Evolutionary conservation across 2,797 vertebrate genomes (phyloP), one percentile per base, ranked within the genome.

Genomic region (Chelon auratus): DNA sequence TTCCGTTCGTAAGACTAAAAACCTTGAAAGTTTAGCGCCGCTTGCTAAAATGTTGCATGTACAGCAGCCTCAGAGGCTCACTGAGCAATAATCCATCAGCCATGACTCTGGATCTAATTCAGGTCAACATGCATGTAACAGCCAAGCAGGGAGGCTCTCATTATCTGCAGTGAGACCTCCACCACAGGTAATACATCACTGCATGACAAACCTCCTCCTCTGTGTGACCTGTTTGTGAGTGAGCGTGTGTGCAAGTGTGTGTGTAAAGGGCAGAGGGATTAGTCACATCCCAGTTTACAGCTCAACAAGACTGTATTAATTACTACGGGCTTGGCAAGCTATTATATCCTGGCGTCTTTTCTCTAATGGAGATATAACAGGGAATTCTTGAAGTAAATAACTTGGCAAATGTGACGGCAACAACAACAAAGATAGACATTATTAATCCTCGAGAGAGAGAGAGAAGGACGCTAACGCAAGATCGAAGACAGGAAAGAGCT

Each of bases 91-190:
- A 82, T 84, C 77, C 74, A 87, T 89, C 77, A 82, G 60, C 48
- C 14, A 51, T 68, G 69, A 81, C 57, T 62, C 51, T 42, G 75
- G 53, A 60, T 55, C 42, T 78, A 72, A 86, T 82, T 62, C 66
- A 78, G 90, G 86, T 89, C 87, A 86, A 75, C 45, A 55, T 77
- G 77, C 59, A 83, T 72, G 66, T 75, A 82, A 70, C 57, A 82
- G 73, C 51, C 57, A 10, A 63, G 80, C 54, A 69, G 53, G 69
- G 75, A 78, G 70, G 75, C 59, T 60, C 72, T 89, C 83, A 78
- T 84, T 87, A 87, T 67, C 82, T 57, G 72, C 69, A 55, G 52
- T 9, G 62, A 81, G 77, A 78, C 77, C 75, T 77, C 58, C 70
- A 78, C 68, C 51, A 68, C 60, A 81, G 72, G 71, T 76, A 66